Evolutionary conservation across 92 coral and sea anemone genomes (phyloP).

Genomic region (Zoanthus sansibaricus): DNA sequence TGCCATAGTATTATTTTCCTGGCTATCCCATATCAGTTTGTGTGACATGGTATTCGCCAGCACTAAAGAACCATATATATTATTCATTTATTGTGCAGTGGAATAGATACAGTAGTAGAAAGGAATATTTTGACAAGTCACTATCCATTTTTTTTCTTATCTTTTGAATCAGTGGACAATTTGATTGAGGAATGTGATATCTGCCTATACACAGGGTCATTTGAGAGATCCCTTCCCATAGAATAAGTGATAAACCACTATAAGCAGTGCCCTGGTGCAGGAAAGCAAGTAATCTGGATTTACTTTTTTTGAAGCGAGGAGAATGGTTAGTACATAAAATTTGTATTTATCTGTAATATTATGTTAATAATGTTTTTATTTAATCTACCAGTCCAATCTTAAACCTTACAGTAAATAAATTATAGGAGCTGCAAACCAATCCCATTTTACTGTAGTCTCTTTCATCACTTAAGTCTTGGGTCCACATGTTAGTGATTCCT

Average conservation of each 20-base stretch:
- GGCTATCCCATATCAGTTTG: too few relatives aligned
- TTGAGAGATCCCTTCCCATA: constrained; percentile 62
- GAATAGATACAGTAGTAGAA: too few relatives aligned
- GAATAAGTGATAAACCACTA: constrained; percentile 50
- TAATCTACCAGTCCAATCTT: neutral
- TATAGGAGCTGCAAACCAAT: neutral
- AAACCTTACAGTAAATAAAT: neutral
- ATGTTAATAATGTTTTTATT: too few relatives aligned
- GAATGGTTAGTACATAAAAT: constrained; percentile 28
- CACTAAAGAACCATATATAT: too few relatives aligned
- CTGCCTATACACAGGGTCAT: neutral
- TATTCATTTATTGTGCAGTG: neutral
- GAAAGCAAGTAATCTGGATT: constrained; percentile 51
- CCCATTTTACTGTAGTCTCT: neutral
- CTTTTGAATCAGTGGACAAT: neutral
- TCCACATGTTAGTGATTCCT: neutral
- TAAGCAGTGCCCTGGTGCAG: constrained; percentile 47
- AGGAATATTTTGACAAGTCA: too few relatives aligned
- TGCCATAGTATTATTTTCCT: too few relatives aligned
- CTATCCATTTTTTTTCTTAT: neutral
- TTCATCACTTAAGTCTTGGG: neutral
- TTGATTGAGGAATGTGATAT: neutral
- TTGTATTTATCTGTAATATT: neutral
- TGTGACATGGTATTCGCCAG: neutral
- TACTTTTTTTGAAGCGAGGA: constrained; percentile 67